These are phyloP conservation scores for Taxidea taxus DNA, from an alignment of 2,113 vertebrate genomes.

Conservation along the genomic window DNA sequence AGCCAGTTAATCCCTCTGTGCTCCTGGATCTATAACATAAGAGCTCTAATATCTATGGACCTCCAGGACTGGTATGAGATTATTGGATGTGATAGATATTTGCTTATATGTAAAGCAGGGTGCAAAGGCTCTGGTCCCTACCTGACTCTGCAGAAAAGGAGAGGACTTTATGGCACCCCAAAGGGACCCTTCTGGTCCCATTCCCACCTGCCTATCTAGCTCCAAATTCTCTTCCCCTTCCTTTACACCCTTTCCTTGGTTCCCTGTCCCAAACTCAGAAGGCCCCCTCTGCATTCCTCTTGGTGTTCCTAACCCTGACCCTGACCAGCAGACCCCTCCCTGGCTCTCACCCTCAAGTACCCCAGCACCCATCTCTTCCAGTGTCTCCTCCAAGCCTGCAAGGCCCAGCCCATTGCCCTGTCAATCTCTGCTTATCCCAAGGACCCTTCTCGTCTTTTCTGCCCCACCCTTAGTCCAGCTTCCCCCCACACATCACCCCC, in stretches of 20 bases:
- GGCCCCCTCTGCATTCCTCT: no score
- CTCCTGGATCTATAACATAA: neutral
- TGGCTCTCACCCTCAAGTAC: neutral
- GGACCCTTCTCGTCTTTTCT: neutral
- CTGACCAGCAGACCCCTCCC: neutral
- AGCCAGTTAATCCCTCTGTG: neutral
- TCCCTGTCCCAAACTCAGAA: neutral
- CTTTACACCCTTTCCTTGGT: neutral
- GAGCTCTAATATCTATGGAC: neutral
- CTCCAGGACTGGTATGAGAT: neutral
- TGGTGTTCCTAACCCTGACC: no score
- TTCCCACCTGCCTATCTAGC: neutral
- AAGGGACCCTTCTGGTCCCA: neutral
- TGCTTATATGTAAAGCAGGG: no score
- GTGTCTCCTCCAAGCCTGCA: neutral
- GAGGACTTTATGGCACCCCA: neutral
- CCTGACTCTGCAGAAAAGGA: neutral
- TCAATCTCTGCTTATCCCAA: neutral
- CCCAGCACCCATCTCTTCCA: neutral
- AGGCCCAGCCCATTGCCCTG: neutral
- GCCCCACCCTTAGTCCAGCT: neutral
- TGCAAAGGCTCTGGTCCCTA: neutral
- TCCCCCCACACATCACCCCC: rapidly evolving
- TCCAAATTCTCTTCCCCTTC: neutral
- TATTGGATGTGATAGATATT: neutral